Percentiles rank a stretch among this genome's conserved stretches.
These are phyloP conservation scores for Alosa alosa DNA, from an alignment of 2,113 vertebrate species.

Conservation along the genomic window DNA sequence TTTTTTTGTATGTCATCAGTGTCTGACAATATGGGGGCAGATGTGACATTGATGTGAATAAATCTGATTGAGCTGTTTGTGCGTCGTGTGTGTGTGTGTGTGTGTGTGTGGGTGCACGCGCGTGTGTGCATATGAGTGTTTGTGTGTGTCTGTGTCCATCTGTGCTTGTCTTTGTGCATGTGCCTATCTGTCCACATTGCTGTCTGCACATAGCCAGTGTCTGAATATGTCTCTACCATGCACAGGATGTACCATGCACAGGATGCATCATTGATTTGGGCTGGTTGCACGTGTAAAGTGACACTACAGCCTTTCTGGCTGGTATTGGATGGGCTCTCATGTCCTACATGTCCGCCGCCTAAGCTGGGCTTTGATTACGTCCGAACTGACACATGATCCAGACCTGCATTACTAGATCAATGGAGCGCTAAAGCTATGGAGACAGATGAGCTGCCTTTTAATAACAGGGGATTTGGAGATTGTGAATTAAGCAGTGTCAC, in stretches of 20 bases:
- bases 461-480: not conserved
- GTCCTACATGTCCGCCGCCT: not conserved
- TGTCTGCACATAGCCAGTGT: not conserved
- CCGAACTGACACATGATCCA: not conserved
- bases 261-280: not conserved
- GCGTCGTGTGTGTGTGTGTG: not conserved
- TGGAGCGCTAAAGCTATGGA: not conserved
- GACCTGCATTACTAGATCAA: not conserved
- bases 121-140: not conserved
- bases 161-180: not conserved
- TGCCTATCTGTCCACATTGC: not conserved
- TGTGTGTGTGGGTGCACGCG: not conserved
- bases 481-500: not conserved
- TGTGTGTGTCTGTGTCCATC: not conserved
- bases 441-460: not conserved
- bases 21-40: slow-evolving; percentile 8
- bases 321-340: not conserved
- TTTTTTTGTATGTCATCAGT: not conserved
- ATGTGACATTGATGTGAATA: slow-evolving; percentile 15
- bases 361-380: not conserved
- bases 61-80: not conserved
- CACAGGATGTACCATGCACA: not conserved
- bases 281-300: not conserved
- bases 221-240: not conserved
- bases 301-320: not conserved